These are phyloP conservation scores for Cynopterus brachyotis DNA, from an alignment of 2,113 vertebrate genomes.

Conservation along the genomic window DNA sequence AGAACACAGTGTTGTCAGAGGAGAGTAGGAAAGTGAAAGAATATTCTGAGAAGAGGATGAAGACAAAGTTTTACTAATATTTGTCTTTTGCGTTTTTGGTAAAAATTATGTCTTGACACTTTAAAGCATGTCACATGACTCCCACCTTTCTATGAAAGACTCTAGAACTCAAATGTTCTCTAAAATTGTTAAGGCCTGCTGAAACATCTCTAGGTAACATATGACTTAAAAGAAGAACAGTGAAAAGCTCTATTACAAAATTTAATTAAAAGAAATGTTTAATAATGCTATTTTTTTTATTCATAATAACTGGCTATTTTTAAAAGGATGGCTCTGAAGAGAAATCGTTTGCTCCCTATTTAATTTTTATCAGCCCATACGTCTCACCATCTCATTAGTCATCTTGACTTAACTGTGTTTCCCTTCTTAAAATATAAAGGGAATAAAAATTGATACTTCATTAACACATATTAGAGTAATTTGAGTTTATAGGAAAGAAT, in stretches of 20 bases:
- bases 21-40: neutral
- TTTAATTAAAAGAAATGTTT: slow-evolving; percentile 21
- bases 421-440: slow-evolving; percentile 52
- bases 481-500: slow-evolving; percentile 19
- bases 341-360: neutral
- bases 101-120: neutral
- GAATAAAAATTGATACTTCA: slow-evolving; percentile 40
- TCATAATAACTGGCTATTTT: slow-evolving; percentile 12
- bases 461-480: slow-evolving; percentile 46
- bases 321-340: neutral
- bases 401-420: slow-evolving; percentile 45
- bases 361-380: neutral
- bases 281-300: neutral
- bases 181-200: neutral
- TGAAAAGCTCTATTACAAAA: neutral
- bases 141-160: neutral
- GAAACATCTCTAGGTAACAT: neutral
- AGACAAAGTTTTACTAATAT: neutral
- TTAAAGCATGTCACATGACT: neutral
- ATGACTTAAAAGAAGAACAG: neutral
- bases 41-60: neutral
- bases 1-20: neutral
- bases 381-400: neutral
- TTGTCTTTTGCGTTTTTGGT: neutral
- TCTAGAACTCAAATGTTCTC: neutral